Evolutionary conservation across 1,140 invertebrate species (phyloP), one percentile per base, ranked within the genome.

Genomic region (Pseudomyrmex cubaensis): DNA sequence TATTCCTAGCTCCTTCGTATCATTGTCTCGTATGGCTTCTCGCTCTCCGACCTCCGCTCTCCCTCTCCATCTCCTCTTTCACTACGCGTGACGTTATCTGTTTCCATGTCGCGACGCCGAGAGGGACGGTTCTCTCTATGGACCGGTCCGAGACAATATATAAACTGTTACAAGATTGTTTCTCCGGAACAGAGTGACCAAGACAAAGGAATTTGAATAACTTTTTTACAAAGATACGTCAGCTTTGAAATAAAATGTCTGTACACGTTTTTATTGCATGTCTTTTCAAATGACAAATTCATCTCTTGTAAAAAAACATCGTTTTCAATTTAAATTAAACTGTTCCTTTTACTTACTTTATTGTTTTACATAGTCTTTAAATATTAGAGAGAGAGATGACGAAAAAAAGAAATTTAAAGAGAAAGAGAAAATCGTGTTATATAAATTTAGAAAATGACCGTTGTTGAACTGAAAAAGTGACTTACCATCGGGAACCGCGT

Each of bases 401-500:
- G 25, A 35, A 2, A 35, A 35, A 35, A 35, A 35, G 0, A 7
- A 35, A 35, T 5, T 35, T 35, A 7, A 35, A 35, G 5, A 35
- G 5, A 35, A 35, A 35, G 35, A 35, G 35, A 35, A 35, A 10
- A 20, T 59, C n/a, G 50, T 17, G 17, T 59, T 9, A 62, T 50
- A 52, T 8, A 62, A 57, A 73, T 22, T 61, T 2, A n/a, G 35
- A 2, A 48, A 25, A 9, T 12, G 20, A 1, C 9, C n/a, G 5
- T 44, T 15, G 5, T 13, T 10, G 44, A 56, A 13, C 8, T 57
- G 80, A 1, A 56, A 17, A 20, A 22, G 17, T 20, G 46, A 93
- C 95, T 96, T 94, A 99, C 98, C 98, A 95, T 98, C 97, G 9
- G 98, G 97, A 61, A 98, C 98, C 56, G 98, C 97, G 77, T 98